Base-by-base conservation (phyloP, 2,888 invertebrate species). In the Trilocha varians region DNA sequence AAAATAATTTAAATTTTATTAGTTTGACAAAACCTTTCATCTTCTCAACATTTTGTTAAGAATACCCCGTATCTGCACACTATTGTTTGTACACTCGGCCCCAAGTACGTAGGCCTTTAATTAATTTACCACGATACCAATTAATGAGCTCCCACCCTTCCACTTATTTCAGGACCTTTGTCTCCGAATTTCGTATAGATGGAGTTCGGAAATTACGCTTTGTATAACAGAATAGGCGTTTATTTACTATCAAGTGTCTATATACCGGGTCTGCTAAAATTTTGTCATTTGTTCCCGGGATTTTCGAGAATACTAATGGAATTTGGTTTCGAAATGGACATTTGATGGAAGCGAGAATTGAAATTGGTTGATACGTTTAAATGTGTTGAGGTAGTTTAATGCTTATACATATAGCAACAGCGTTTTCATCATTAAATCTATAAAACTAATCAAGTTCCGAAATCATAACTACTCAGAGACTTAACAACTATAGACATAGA, bases 121-220 rank as follows among this genome's bases (percentile, higher is more conserved):
- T 66, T 62, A 65, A 57, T 59, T 57, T 61, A 51, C 47, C 47
- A 42, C 49, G 47, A 57, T 58, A 52, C 49, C 49, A 57, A 60
- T 61, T 62, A 57, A 59, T 54, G 43, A 44, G 40, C 40, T 43
- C 44, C 44, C 18, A 41, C 36, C 43, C 39, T 48, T 47, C 38
- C 35, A 47, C 48, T 45, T 49, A 53, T 43, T 49, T 41, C 40
- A 40, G 34, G 36, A 13, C 36, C 39, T 45, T 49, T 45, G 44
- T 40, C 41, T 25, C 37, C 13, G 15, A 35, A 43, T 38, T 13
- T 34, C 36, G 39, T 39, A 33, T 45, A 41, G 4, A 25, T 38
- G 17, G 9, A 16, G 13, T 11, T 5, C 38, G 35, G 17, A 17
- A 34, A 18, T 34, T 9, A 13, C 33, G 38, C 42, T 38, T 36